Evolutionary conservation across 1,140 invertebrate species (phyloP).

Genomic region (Xylocopa sonorina): DNA sequence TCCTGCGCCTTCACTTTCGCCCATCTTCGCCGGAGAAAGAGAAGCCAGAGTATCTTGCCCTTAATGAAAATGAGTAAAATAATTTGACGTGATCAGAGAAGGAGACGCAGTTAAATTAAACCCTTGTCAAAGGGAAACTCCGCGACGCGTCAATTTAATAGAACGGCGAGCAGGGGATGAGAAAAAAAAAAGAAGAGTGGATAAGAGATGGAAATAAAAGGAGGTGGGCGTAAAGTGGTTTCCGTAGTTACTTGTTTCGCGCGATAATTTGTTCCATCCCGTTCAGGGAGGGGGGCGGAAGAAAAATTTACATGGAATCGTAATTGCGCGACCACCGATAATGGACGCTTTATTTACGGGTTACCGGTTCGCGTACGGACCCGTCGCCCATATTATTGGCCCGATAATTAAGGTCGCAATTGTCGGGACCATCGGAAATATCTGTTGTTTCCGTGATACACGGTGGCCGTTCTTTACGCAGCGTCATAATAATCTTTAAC

Average conservation of each 20-base stretch:
- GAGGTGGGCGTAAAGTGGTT: slow-evolving; percentile 12
- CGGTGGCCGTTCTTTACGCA: not conserved
- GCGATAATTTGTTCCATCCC: slow-evolving; percentile 11
- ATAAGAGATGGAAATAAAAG: not conserved
- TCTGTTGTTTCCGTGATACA: not conserved
- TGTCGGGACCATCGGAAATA: slow-evolving; percentile 4
- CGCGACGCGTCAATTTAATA: slow-evolving; percentile 40
- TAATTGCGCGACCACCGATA: slow-evolving; percentile 18
- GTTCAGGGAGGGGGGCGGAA: too few species aligned
- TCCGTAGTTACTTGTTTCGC: slow-evolving; percentile 23
- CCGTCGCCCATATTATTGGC: not conserved
- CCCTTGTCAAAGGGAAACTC: slow-evolving; percentile 35
- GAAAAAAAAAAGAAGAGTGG: not conserved
- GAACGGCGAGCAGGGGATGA: not conserved
- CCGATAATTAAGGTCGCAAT: slow-evolving; percentile 24
- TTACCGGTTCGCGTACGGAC: not conserved
- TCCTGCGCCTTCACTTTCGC: not conserved
- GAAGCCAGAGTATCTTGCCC: slow-evolving; percentile 59
- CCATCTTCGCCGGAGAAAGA: not conserved
- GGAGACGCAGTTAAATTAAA: slow-evolving; percentile 40
- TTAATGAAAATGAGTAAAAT: slow-evolving; percentile 76
- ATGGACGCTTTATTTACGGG: slow-evolving; percentile 25
- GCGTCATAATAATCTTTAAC: not conserved
- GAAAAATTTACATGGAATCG: slow-evolving; percentile 20
- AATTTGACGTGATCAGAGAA: slow-evolving; percentile 63